Percentiles rank a stretch among this genome's conserved stretches.
These are phyloP conservation scores for Sarcophaga subvicina DNA, from an alignment of 2,888 invertebrate species.

Conservation along the genomic window DNA sequence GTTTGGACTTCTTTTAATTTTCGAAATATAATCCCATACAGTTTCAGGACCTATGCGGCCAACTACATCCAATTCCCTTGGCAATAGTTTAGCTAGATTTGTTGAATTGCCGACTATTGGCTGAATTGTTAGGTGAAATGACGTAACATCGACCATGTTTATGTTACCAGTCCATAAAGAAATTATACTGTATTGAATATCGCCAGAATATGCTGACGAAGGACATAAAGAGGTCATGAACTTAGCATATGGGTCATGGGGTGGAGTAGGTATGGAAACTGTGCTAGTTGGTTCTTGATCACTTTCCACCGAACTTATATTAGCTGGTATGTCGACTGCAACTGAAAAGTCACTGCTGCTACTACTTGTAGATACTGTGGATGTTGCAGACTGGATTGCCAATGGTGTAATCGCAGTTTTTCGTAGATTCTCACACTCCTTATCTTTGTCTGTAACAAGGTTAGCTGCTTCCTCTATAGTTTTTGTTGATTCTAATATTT, in stretches of 20 bases:
- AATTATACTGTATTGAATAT: slow-evolving; percentile 24
- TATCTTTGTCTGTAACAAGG: slow-evolving; percentile 71
- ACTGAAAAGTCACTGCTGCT: slow-evolving; percentile 75
- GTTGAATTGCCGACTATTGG: slow-evolving; percentile 87
- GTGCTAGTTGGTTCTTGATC: slow-evolving; percentile 91
- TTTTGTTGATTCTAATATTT: slow-evolving; percentile 80
- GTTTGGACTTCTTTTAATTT: slow-evolving; percentile 93
- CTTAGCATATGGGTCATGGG: slow-evolving; percentile 77
- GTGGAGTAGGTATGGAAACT: slow-evolving; percentile 86
- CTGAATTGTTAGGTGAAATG: slow-evolving; percentile 92
- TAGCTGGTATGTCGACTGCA: slow-evolving; percentile 31
- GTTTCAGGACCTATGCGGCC: slow-evolving; percentile 95
- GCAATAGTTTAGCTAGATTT: slow-evolving; percentile 82
- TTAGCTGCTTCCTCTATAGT: slow-evolving; percentile 81
- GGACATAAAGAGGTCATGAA: slow-evolving; percentile 69
- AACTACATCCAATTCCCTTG: slow-evolving; percentile 91
- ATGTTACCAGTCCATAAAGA: slow-evolving; percentile 87
- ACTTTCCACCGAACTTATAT: slow-evolving; percentile 73
- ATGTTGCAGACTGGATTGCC: slow-evolving; percentile 54
- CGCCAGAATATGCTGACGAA: slow-evolving; percentile 39
- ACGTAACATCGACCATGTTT: slow-evolving; percentile 95
- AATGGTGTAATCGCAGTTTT: slow-evolving; percentile 51
- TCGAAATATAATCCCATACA: slow-evolving; percentile 96
- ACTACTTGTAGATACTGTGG: slow-evolving; percentile 49
- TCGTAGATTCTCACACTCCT: slow-evolving; percentile 52